Conservation (phyloP, 1,140 invertebrate species). For the Ips nitidus region DNA sequence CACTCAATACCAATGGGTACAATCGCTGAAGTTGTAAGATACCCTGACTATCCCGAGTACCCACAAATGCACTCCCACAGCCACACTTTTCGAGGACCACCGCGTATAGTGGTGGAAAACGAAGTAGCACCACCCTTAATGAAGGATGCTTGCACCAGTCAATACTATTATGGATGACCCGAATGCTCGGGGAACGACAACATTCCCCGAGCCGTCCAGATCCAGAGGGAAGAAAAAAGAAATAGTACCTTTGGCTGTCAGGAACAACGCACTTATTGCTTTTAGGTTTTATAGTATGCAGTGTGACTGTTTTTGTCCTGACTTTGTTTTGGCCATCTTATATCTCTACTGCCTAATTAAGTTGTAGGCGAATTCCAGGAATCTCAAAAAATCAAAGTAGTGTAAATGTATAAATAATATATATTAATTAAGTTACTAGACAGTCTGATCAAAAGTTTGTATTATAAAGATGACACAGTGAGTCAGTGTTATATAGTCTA, state of each 20-base stretch:
- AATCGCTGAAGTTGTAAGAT: slow-evolving; percentile 46
- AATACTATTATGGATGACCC: slow-evolving; percentile 51
- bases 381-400: no score
- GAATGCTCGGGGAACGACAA: slow-evolving; percentile 45
- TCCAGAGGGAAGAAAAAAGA: slow-evolving; percentile 26
- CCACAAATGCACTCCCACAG: slow-evolving; percentile 40
- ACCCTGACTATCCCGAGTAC: slow-evolving; percentile 38
- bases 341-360: neutral
- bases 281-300: slow-evolving; percentile 36
- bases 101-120: slow-evolving; percentile 25
- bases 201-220: slow-evolving; percentile 38
- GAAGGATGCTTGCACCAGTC: slow-evolving; percentile 33
- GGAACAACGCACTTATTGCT: slow-evolving; percentile 50
- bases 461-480: no score
- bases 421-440: no score
- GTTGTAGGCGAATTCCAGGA: neutral
- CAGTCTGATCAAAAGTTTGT: no score
- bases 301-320: neutral
- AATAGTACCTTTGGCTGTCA: slow-evolving; percentile 43
- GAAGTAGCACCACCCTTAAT: slow-evolving; percentile 39
- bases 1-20: slow-evolving; percentile 43
- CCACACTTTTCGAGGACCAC: slow-evolving; percentile 40
- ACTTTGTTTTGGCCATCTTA: no score
- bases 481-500: no score
- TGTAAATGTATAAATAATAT: no score